Percentiles rank a stretch among this genome's conserved stretches.
phyloP scores from a whole-genome alignment of 2,113 vertebrate genomes.

The Microtus montanus region DNA sequence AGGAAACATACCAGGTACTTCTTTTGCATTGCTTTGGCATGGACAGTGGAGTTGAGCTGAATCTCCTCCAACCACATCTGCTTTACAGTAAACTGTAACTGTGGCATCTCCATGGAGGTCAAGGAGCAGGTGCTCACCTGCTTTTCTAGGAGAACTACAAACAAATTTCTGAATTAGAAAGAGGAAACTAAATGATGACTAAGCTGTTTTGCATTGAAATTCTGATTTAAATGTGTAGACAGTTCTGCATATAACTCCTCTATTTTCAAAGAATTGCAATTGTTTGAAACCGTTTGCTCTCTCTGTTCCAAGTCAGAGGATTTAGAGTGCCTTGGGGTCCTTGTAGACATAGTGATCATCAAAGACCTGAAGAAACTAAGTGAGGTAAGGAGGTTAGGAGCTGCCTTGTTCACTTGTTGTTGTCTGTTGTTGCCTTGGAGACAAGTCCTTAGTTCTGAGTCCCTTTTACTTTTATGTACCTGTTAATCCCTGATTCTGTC shows the following conservation, averaged over 20 bases:
- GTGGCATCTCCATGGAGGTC: not conserved
- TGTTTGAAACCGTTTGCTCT: constrained; percentile 30
- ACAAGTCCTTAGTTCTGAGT: not conserved
- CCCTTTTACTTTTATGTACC: not conserved
- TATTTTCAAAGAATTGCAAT: not conserved
- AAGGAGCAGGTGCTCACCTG: not conserved
- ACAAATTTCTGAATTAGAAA: constrained; percentile 32
- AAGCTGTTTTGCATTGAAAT: not conserved
- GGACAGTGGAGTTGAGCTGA: not conserved
- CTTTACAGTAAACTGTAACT: not conserved
- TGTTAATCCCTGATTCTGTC: not conserved
- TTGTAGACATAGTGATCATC: not conserved
- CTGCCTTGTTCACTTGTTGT: not conserved
- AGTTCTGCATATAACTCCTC: not conserved
- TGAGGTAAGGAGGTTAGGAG: not conserved
- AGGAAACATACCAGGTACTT: not conserved
- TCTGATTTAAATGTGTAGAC: not conserved
- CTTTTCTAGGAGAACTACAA: constrained; percentile 10
- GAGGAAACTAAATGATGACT: not conserved
- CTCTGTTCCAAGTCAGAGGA: constrained; percentile 14
- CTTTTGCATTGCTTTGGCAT: not conserved
- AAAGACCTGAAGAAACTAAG: not conserved
- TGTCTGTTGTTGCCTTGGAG: not conserved
- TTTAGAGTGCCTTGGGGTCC: not conserved
- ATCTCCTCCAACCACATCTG: not conserved